phyloP scores from a whole-genome alignment of 1,140 invertebrate genomes.

The Drosophila navojoa region DNA sequence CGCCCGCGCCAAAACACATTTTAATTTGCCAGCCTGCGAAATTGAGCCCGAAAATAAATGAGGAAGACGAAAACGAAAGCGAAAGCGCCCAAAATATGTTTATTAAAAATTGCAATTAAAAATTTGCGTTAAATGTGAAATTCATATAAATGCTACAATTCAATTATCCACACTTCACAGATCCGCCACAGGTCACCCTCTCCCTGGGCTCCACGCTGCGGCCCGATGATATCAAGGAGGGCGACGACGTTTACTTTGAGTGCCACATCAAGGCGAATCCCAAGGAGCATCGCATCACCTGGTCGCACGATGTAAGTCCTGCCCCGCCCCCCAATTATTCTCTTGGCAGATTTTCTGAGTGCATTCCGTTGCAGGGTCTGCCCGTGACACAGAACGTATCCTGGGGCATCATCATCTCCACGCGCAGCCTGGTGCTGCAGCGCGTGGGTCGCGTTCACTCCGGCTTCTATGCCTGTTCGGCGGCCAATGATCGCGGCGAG shows the following conservation, averaged over 20 bases:
- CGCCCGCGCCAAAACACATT: conserved; percentile 33
- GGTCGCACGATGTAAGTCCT: conserved; percentile 93
- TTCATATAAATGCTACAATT: conserved; percentile 13
- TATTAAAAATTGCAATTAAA: conserved; percentile 66
- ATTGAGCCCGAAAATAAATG: not conserved
- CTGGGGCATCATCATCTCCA: conserved; percentile 93
- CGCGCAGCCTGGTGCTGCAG: conserved; percentile 93
- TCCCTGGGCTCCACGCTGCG: conserved; percentile 93
- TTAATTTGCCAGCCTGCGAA: conserved; percentile 36
- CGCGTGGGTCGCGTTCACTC: conserved; percentile 91
- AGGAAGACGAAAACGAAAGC: not conserved
- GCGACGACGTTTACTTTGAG: conserved; percentile 96
- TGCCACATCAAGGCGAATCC: conserved; percentile 94
- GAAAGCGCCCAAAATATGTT: conserved; percentile 49
- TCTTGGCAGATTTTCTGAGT: not conserved
- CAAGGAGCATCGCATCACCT: conserved; percentile 91
- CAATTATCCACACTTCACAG: conserved; percentile 85
- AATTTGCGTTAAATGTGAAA: conserved; percentile 49
- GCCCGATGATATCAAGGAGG: conserved; percentile 94
- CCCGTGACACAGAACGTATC: conserved; percentile 92
- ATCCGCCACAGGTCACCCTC: conserved; percentile 92
- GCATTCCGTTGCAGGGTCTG: conserved; percentile 86
- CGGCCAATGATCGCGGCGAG: conserved; percentile 92
- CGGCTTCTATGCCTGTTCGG: conserved; percentile 92
- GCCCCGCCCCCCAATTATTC: not conserved